Evolutionary conservation across 37 sponge, comb jelly and placozoan genomes (phyloP).

Genomic region (Eunapius fragilis): DNA sequence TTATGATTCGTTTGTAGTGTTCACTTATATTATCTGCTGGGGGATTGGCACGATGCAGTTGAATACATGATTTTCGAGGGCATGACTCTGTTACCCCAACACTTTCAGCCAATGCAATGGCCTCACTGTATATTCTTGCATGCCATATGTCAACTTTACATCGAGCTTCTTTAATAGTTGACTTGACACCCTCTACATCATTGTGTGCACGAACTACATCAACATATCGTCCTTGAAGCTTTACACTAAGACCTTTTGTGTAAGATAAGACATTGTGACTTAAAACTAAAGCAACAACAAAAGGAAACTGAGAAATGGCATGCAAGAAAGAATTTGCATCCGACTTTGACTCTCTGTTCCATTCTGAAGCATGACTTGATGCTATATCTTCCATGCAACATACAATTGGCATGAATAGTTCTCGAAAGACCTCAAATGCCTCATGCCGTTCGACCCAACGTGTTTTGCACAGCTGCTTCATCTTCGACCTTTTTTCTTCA

Average conservation of each 20-base stretch:
- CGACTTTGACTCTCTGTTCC: constrained; percentile 59
- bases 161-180: constrained; percentile 22
- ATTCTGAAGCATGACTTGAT: constrained; percentile 28
- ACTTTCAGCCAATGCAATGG: neutral
- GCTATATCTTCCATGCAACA: too few relatives aligned
- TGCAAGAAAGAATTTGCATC: constrained; percentile 60
- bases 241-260: constrained; percentile 65
- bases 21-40: constrained; percentile 15
- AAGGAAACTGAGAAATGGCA: constrained; percentile 58
- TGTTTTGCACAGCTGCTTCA: constrained; percentile 31
- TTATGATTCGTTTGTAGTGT: constrained; percentile 30
- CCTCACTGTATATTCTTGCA: constrained; percentile 25
- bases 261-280: constrained; percentile 48
- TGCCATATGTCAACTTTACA: constrained; percentile 35
- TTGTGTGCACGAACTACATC: constrained; percentile 60
- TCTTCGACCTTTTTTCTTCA: constrained; percentile 10
- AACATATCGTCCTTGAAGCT: constrained; percentile 57
- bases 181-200: constrained; percentile 50
- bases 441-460: constrained; percentile 59
- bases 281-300: constrained; percentile 45
- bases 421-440: constrained; percentile 44
- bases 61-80: constrained; percentile 24
- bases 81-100: constrained; percentile 40
- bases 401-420: constrained; percentile 26
- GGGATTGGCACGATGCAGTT: constrained; percentile 39